Evolutionary conservation across 2,797 vertebrate genomes (phyloP).

Genomic region (Cyprinodon diabolis): DNA sequence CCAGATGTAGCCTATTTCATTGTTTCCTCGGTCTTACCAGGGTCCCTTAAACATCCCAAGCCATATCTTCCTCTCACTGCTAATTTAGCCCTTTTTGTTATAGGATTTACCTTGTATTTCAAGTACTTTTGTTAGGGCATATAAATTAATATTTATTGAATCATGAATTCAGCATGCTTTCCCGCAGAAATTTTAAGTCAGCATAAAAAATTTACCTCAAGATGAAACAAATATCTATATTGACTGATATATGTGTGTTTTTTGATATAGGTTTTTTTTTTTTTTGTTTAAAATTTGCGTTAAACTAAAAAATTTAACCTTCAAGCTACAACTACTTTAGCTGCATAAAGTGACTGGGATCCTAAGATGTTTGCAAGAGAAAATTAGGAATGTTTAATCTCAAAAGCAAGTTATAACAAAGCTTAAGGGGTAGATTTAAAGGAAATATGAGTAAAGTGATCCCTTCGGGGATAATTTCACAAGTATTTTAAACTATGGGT

Average conservation of each 20-base stretch:
- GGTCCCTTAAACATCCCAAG: not conserved
- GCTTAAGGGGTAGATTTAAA: conserved; percentile 14
- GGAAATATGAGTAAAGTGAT: conserved; percentile 17
- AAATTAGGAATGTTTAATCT: conserved; percentile 4
- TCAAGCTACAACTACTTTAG: not conserved
- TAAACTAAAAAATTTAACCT: not conserved
- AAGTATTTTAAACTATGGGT: conserved; percentile 8
- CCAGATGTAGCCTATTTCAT: not conserved
- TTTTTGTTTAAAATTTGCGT: not conserved
- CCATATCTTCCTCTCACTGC: not conserved
- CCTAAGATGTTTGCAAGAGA: not conserved
- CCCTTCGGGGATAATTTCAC: not conserved
- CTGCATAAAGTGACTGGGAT: not conserved
- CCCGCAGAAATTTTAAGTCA: not conserved
- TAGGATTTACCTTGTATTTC: not conserved
- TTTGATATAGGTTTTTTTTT: not conserved
- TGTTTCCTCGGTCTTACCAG: no score
- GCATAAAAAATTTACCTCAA: not conserved
- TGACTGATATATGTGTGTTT: not conserved
- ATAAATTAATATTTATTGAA: not conserved
- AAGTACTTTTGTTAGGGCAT: not conserved
- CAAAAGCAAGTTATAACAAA: conserved; percentile 4
- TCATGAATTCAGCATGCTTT: not conserved
- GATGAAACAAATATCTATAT: not conserved
- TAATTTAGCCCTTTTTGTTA: not conserved